Evolutionary conservation across 1,140 invertebrate species (phyloP).

Genomic region (Lucilia cuprina): DNA sequence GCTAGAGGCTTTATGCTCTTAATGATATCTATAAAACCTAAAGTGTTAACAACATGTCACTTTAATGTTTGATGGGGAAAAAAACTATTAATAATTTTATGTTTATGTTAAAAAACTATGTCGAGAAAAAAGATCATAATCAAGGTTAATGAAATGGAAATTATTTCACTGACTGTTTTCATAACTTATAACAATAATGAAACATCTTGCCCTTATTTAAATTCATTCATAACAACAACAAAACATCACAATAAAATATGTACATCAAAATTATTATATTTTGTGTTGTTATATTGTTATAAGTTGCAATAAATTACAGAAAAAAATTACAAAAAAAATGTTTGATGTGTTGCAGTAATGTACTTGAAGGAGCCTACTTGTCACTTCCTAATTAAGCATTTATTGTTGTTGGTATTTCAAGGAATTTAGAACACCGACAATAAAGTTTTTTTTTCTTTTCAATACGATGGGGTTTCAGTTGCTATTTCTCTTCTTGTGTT

Average conservation of each 20-base stretch:
- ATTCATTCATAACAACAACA: background rate
- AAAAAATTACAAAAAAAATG: too few species aligned
- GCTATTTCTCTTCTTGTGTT: too few species aligned
- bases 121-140: background rate
- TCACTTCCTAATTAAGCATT: slow-evolving; percentile 28
- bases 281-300: background rate
- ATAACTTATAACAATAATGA: background rate
- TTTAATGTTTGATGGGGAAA: too few species aligned
- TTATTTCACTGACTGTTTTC: background rate
- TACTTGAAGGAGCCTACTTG: slow-evolving; percentile 22
- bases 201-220: background rate
- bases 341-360: background rate
- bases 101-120: too few species aligned
- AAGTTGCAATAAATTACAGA: background rate
- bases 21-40: too few species aligned
- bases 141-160: background rate
- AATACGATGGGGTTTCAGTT: background rate
- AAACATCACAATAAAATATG: background rate
- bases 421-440: slow-evolving; percentile 16
- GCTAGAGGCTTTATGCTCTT: too few species aligned
- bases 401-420: background rate
- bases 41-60: too few species aligned
- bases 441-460: background rate
- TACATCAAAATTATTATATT: background rate
- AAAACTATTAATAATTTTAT: too few species aligned